Evolutionary conservation across 2,888 invertebrate genomes (phyloP).

Genomic region (Hypomecis punctinalis): DNA sequence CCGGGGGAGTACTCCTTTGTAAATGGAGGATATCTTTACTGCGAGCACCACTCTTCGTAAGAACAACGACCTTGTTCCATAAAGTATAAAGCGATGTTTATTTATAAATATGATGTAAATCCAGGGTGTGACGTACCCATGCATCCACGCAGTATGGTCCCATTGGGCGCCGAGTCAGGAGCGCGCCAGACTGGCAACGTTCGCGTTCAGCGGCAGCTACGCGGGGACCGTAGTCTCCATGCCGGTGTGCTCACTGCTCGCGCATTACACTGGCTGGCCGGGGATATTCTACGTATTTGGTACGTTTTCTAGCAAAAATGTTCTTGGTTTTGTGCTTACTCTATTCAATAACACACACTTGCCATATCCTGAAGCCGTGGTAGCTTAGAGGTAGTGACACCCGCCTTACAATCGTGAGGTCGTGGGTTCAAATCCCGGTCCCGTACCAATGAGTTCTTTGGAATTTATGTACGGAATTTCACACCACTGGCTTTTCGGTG

Average conservation of each 20-base stretch:
- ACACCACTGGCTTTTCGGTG: no score
- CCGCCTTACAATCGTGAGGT: no score
- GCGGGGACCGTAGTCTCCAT: constrained; percentile 94
- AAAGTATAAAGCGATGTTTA: not conserved
- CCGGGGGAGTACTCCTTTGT: no score
- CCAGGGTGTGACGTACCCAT: constrained; percentile 91
- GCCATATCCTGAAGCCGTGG: no score
- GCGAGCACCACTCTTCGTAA: no score
- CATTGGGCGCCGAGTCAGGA: constrained; percentile 93
- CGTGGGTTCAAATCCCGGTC: no score
- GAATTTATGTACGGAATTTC: no score
- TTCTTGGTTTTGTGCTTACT: no score
- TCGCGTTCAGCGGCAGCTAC: constrained; percentile 94
- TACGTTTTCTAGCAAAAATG: constrained; percentile 46
- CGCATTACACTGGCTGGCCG: constrained; percentile 90
- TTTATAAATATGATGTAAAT: not conserved
- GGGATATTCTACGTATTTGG: constrained; percentile 93
- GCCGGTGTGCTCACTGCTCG: constrained; percentile 90
- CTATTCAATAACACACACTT: no score
- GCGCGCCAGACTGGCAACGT: constrained; percentile 90
- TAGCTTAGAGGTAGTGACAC: no score
- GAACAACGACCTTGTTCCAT: no score
- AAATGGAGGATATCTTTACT: not conserved
- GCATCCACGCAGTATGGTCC: constrained; percentile 93
- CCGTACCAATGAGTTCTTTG: no score